Percentiles rank a stretch among this genome's conserved stretches.
These are phyloP conservation scores for Orcinus orca DNA, from an alignment of 2,113 vertebrate species.

Conservation along the genomic window DNA sequence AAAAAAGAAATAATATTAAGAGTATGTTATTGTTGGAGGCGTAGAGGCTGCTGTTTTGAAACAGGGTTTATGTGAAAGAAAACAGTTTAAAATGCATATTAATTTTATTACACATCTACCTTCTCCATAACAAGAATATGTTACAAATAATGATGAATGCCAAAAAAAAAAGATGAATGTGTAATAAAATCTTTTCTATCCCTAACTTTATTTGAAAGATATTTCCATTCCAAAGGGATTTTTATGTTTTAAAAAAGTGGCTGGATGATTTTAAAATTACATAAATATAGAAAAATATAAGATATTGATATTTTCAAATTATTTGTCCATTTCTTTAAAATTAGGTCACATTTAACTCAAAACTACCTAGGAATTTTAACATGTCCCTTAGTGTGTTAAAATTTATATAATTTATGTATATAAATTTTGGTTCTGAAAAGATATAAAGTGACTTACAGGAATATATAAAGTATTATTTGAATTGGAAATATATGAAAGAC, in stretches of 20 bases:
- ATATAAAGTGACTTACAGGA: background rate
- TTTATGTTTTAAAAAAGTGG: conserved; percentile 7
- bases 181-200: background rate
- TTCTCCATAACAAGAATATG: background rate
- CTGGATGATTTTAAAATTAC: conserved; percentile 12
- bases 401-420: background rate
- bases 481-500: background rate
- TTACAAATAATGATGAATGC: background rate
- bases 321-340: background rate
- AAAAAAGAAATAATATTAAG: conserved; percentile 18
- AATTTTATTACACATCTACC: background rate
- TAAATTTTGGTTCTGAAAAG: background rate
- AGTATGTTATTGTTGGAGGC: background rate
- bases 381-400: background rate
- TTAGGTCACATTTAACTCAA: conserved; percentile 22
- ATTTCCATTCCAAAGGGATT: conserved; percentile 15
- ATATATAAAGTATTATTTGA: background rate
- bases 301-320: background rate
- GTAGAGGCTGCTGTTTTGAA: conserved; percentile 17
- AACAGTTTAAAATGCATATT: background rate
- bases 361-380: background rate
- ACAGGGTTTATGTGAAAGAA: background rate
- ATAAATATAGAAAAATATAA: conserved; percentile 18
- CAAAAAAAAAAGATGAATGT: conserved; percentile 3
- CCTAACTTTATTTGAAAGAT: conserved; percentile 36